Base-by-base conservation (phyloP, 2,888 invertebrate genomes). In the Meiosimyza decipiens region DNA sequence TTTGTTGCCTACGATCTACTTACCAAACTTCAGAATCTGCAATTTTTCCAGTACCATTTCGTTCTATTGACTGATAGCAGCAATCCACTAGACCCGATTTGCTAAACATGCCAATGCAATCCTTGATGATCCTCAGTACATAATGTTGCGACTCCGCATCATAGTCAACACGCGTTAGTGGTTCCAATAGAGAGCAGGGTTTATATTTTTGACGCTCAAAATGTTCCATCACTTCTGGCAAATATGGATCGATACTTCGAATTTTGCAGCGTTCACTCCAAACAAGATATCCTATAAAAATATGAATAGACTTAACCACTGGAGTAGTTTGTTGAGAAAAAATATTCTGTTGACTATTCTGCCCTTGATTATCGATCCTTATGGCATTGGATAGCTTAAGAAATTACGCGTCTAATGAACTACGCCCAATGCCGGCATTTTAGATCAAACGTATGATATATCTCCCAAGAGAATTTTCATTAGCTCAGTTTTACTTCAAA, bases 181-280 rank as follows among this genome's bases (percentile, higher is more conserved):
- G 86, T 4, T 81, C 75, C 1, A 76, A 76, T 40, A 79, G 85
- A 9, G 88, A 85, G 80, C 92, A 92, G 0, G 88, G 77, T 74
- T 89, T 89, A 76, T 90, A 90, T 72, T 88, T 88, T 73, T 88
- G 86, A 33, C 88, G 88, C 59, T 88, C 88, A 74, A 90, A 89
- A 75, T 89, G 89, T 73, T 87, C 85, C 83, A 87, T 89, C 15
- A 90, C 88, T 74, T 90, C 89, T 7, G 82, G 79, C 73, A 90
- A 90, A 77, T 91, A 90, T 6, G 91, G 89, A 81, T 91, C 89
- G 73, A 91, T 79, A 75, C 91, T 89, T 16, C 90, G 88, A 82
- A 92, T 92, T 80, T 89, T 89, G 80, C 92, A 93, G 80, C 89
- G 89, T 52, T 90, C 87, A 80, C 89, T 92, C 87, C 89, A 87